These are phyloP conservation scores for Hoplostethus mediterraneus DNA, from an alignment of 2,797 vertebrate genomes.

Conservation along the genomic window DNA sequence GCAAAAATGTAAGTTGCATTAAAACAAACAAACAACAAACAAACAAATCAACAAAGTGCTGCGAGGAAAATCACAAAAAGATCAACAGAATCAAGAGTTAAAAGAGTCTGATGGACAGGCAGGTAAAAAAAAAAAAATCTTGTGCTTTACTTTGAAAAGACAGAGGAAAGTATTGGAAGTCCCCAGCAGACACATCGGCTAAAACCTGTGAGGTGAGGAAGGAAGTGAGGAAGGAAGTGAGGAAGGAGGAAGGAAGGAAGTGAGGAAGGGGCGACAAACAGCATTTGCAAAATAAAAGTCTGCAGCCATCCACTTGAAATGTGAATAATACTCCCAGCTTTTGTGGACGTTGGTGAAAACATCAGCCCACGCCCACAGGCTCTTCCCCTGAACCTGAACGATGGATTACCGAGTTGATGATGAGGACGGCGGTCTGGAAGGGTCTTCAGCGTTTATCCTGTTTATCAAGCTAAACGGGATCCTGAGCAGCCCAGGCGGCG, in stretches of 20 bases:
- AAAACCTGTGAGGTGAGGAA: neutral
- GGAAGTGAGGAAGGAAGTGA: no score
- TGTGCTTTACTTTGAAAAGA: constrained; percentile 26
- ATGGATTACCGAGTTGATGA: no score
- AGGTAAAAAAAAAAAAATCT: no score
- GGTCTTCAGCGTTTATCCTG: no score
- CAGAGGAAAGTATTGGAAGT: constrained; percentile 1
- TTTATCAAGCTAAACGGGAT: constrained; percentile 63
- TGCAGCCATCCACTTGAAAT: constrained; percentile 35
- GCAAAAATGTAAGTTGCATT: no score
- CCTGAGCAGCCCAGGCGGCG: constrained; percentile 45
- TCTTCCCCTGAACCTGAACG: constrained; percentile 52
- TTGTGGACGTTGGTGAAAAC: constrained; percentile 53
- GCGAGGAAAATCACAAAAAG: no score
- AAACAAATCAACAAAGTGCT: no score
- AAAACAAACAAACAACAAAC: no score
- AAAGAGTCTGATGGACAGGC: no score
- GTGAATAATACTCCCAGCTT: constrained; percentile 40
- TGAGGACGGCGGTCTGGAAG: no score
- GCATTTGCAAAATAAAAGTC: neutral
- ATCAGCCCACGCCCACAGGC: constrained; percentile 57
- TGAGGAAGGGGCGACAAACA: neutral
- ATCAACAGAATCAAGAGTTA: no score
- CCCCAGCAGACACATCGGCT: constrained; percentile 14
- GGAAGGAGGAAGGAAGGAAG: no score